Percentiles rank a stretch among this genome's conserved stretches.
Evolutionary conservation across 2,113 vertebrate species (phyloP).

Genomic region (Melanerpes formicivorus): DNA sequence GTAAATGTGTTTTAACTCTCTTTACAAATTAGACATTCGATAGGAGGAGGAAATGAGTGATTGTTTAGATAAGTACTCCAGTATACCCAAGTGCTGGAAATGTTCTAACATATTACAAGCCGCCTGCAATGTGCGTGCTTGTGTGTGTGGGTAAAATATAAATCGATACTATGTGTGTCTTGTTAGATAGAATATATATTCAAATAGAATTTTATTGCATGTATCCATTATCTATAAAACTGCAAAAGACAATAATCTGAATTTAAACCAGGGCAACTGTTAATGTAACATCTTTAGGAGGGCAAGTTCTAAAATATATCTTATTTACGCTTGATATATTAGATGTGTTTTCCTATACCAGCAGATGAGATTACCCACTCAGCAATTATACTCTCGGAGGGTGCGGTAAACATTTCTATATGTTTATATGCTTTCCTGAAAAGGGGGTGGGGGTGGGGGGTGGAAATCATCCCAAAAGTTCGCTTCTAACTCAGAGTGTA

Average conservation of each 20-base stretch:
- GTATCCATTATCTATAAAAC: constrained; percentile 38
- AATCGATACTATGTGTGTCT: constrained; percentile 50
- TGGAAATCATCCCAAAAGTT: constrained; percentile 7
- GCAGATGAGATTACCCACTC: constrained; percentile 32
- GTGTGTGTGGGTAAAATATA: constrained; percentile 40
- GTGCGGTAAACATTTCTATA: constrained; percentile 12
- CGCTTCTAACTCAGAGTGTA: constrained; percentile 37
- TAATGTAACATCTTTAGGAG: constrained; percentile 43
- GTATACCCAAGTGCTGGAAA: constrained; percentile 44
- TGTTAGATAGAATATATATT: constrained; percentile 60
- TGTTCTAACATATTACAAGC: constrained; percentile 11
- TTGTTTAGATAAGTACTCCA: constrained; percentile 61
- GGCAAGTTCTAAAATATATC: constrained; percentile 25
- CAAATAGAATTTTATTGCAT: constrained; percentile 51
- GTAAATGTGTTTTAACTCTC: constrained; percentile 59
- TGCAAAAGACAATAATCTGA: constrained; percentile 45
- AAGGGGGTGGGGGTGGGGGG: neutral
- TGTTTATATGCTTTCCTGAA: neutral
- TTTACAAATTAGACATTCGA: constrained; percentile 58
- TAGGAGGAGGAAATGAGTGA: constrained; percentile 63
- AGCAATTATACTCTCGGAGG: constrained; percentile 33
- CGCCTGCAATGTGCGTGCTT: neutral
- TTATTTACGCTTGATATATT: constrained; percentile 42
- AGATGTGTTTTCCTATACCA: neutral
- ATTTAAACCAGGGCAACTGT: constrained; percentile 48